Evolutionary conservation across 2,797 vertebrate species (phyloP).

Genomic region (Vipera latastei): DNA sequence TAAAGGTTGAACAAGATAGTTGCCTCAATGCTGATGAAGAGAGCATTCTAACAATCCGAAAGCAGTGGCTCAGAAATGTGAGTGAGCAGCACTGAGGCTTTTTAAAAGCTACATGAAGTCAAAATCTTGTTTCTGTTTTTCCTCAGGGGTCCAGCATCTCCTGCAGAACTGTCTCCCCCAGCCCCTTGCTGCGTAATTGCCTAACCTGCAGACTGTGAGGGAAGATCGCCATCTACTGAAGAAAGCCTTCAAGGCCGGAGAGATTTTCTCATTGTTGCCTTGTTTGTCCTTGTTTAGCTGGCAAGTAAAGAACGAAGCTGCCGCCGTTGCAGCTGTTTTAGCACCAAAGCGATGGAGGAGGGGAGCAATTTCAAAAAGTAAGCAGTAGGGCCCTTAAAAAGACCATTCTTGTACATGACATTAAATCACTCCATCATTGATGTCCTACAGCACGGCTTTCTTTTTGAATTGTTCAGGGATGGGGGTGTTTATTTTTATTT

Average conservation of each 20-base stretch:
- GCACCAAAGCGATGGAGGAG: fast-evolving
- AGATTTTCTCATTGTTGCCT: background rate
- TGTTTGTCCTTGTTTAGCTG: background rate
- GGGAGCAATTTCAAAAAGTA: fast-evolving
- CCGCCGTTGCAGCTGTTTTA: background rate
- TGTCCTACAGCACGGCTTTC: slow-evolving; percentile 8
- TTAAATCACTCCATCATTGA: background rate
- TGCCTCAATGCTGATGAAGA: background rate
- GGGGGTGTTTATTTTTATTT: slow-evolving; percentile 11
- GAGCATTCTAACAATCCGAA: background rate
- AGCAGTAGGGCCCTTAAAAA: background rate
- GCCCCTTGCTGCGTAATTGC: background rate
- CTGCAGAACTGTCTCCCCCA: background rate
- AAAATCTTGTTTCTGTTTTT: background rate
- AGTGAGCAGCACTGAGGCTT: background rate
- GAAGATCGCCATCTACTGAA: slow-evolving; percentile 61
- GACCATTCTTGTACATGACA: background rate
- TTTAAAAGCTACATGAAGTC: background rate
- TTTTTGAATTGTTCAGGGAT: background rate
- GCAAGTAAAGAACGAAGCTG: background rate
- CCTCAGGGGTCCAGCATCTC: slow-evolving; percentile 7
- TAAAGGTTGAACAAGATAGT: background rate
- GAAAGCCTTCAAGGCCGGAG: background rate
- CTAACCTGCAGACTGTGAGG: slow-evolving; percentile 23
- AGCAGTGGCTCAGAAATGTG: background rate